A percentile compares a stretch with the other conserved stretches of the same genome.
Evolutionary conservation across 1,140 invertebrate genomes (phyloP).

Genomic region (Glossosoma conforme): DNA sequence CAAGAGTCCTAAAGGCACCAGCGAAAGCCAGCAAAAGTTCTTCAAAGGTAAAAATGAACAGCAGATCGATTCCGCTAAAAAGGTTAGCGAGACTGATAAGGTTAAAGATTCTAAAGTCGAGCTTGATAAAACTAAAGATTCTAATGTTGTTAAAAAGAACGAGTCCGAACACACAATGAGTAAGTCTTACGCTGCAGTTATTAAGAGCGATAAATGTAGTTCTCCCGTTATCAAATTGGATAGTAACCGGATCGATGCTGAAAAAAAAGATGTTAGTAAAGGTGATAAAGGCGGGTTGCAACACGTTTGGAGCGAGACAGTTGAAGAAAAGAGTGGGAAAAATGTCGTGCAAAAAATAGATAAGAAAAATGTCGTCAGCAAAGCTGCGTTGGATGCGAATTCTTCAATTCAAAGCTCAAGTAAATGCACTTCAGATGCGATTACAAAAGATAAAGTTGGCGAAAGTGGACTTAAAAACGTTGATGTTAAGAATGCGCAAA

Average conservation of each 20-base stretch:
- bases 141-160: not conserved
- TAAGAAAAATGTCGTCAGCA: too few species aligned
- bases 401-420: too few species aligned
- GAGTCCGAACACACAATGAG: conserved; percentile 5
- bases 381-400: too few species aligned
- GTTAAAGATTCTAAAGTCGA: not conserved
- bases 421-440: too few species aligned
- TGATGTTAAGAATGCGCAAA: too few species aligned
- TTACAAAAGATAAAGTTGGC: too few species aligned
- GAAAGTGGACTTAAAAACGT: too few species aligned
- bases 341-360: too few species aligned
- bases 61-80: not conserved
- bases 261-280: not conserved
- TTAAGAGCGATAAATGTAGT: conserved; percentile 5
- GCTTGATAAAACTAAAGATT: not conserved
- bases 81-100: not conserved
- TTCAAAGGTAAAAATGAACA: conserved; percentile 23
- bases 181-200: conserved; percentile 13
- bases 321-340: too few species aligned
- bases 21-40: conserved; percentile 21
- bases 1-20: conserved; percentile 12
- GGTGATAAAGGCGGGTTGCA: too few species aligned
- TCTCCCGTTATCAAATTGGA: conserved; percentile 1
- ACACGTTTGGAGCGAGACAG: too few species aligned
- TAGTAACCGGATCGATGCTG: too few species aligned